Conservation (phyloP, 2,797 vertebrate genomes). For the Dipus sagitta region DNA sequence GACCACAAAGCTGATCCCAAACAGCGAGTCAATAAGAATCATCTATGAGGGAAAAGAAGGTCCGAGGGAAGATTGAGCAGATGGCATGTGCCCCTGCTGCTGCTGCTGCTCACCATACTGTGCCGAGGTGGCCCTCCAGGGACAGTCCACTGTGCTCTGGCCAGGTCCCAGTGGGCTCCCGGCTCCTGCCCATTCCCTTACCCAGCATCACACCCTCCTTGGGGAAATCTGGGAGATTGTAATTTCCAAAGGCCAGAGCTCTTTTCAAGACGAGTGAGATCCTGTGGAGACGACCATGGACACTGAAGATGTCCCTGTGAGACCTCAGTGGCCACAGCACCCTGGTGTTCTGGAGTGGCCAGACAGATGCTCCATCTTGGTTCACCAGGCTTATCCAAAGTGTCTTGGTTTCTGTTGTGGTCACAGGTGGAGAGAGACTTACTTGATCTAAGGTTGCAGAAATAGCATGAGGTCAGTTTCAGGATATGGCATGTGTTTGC, state of each 20-base stretch:
- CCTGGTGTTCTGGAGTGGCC: background rate
- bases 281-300: rapidly evolving
- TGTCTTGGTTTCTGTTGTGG: background rate
- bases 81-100: too few relatives aligned
- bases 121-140: too few relatives aligned
- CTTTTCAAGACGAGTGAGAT: background rate
- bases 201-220: too few relatives aligned
- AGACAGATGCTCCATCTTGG: background rate
- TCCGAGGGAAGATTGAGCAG: background rate
- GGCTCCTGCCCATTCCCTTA: background rate
- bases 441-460: background rate
- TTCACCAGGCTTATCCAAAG: background rate
- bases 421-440: background rate
- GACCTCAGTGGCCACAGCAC: rapidly evolving
- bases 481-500: background rate
- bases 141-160: too few relatives aligned
- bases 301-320: background rate
- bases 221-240: background rate
- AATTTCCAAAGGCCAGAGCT: background rate
- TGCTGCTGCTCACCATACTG: too few relatives aligned
- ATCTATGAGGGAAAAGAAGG: background rate
- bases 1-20: background rate
- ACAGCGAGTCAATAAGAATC: background rate
- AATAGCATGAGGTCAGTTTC: background rate
- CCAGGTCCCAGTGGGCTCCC: background rate